phyloP scores from a whole-genome alignment of 1,140 invertebrate genomes.

The Psix sp. region DNA sequence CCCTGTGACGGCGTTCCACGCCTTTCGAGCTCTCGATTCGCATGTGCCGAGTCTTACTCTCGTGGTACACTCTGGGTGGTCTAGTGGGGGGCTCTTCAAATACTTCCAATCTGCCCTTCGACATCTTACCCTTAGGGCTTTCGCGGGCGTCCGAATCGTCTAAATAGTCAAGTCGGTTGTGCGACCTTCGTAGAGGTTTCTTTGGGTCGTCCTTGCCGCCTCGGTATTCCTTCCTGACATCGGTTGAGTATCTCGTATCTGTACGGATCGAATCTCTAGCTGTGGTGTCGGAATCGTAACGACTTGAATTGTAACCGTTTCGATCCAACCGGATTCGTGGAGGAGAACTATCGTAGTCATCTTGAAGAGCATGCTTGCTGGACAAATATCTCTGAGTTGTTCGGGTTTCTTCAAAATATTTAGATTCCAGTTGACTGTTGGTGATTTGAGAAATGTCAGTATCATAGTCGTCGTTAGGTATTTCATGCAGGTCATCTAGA shows the following conservation, averaged over 20 bases:
- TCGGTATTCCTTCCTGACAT: slow-evolving; percentile 63
- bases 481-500: slow-evolving; percentile 67
- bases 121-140: slow-evolving; percentile 60
- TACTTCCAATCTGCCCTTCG: slow-evolving; percentile 59
- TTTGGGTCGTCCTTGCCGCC: slow-evolving; percentile 66
- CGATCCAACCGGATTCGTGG: slow-evolving; percentile 63
- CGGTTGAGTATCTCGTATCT: slow-evolving; percentile 64
- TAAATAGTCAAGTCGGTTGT: slow-evolving; percentile 69
- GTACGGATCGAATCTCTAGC: slow-evolving; percentile 67
- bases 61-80: slow-evolving; percentile 69
- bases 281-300: slow-evolving; percentile 73
- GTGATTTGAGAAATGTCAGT: slow-evolving; percentile 74
- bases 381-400: slow-evolving; percentile 67
- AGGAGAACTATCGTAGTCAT: slow-evolving; percentile 73
- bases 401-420: slow-evolving; percentile 71
- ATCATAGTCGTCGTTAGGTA: slow-evolving; percentile 72
- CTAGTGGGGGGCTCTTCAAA: slow-evolving; percentile 66
- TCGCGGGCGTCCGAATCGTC: slow-evolving; percentile 70
- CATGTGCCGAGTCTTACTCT: slow-evolving; percentile 67
- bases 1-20: slow-evolving; percentile 64
- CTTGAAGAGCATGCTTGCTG: slow-evolving; percentile 63
- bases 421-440: slow-evolving; percentile 70
- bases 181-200: slow-evolving; percentile 66
- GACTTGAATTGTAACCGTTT: slow-evolving; percentile 67
- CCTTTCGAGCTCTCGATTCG: slow-evolving; percentile 64